Conservation (phyloP, 2,888 invertebrate genomes). For the Steinernema carpocapsae region DNA sequence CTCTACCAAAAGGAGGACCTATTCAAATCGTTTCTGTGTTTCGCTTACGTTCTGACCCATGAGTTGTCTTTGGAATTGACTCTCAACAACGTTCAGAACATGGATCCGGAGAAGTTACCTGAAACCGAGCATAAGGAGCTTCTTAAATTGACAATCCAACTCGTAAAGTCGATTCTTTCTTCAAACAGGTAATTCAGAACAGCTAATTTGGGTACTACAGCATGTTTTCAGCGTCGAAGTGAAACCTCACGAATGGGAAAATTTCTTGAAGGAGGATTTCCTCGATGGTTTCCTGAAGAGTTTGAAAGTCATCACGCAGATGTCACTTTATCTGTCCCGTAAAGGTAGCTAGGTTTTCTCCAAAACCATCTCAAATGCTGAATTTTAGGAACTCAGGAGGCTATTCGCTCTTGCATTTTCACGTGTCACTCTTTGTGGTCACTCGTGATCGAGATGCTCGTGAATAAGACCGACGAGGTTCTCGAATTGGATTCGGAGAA, state of each 20-base stretch:
- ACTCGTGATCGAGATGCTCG: background rate
- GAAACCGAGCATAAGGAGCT: background rate
- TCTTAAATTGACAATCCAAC: background rate
- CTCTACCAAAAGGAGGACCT: slow-evolving; percentile 17
- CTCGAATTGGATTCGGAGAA: background rate
- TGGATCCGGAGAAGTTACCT: slow-evolving; percentile 13
- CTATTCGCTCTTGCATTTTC: background rate
- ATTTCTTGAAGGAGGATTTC: slow-evolving; percentile 1
- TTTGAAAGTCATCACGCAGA: background rate
- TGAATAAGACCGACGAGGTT: background rate
- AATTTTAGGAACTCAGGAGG: background rate
- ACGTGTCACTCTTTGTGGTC: background rate
- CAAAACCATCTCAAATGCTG: background rate
- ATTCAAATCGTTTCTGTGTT: slow-evolving; percentile 19
- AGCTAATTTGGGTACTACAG: background rate
- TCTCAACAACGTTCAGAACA: background rate
- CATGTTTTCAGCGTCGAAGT: slow-evolving; percentile 8
- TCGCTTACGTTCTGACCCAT: background rate
- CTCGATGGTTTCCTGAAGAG: background rate
- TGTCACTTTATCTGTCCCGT: background rate
- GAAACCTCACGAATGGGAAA: background rate
- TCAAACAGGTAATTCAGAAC: background rate
- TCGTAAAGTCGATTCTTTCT: background rate
- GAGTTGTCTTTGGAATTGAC: background rate
- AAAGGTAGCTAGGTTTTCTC: background rate